Base-by-base conservation (phyloP, 2,888 invertebrate species). In the Venustoraphidia nigricollis region DNA sequence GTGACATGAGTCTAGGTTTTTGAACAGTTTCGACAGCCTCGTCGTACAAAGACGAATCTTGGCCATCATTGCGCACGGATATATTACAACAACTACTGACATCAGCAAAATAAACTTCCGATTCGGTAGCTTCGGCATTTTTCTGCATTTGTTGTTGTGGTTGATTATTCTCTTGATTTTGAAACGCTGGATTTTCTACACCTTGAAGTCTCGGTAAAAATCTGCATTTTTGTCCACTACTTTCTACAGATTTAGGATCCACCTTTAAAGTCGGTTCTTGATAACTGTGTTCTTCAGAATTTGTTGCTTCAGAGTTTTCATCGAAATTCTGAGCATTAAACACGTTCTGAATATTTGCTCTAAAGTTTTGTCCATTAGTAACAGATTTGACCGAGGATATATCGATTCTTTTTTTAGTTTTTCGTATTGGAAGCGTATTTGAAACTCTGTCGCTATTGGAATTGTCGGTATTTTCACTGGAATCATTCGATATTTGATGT, bases 51-150 rank as follows among this genome's bases (percentile, higher is more conserved):
- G 74, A 73, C 10, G 75, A 75, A 55, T 75, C 75, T 8, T 72
- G 73, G 0, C 73, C 74, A 51, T 70, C 70, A 55, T 70, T 70
- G 50, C 67, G 58, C 0, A 83, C 74, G 4, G 83, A 83, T 44
- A 81, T 79, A 58, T 83, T 83, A 58, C 87, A 88, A 58, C 88
- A 88, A 50, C 85, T 86, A 34, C 87, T 87, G 0, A 87, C 88
- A 56, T 89, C 88, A 0, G 87, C 88, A 58, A 89, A 89, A 60
- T 89, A 89, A 0, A 89, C 79, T 61, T 89, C 89, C 0, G 86
- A 86, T 59, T 88, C 88, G 0, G 84, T 76, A 34, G 79, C 76
- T 58, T 80, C 81, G 10, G 66, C 59, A 52, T 71, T 74, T 11
- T 62, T 63, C 0, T 51, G 65, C 3, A 66, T 57, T 35, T 59